Conservation (phyloP, 2,113 vertebrate species). For the Trogon melanurus region DNA sequence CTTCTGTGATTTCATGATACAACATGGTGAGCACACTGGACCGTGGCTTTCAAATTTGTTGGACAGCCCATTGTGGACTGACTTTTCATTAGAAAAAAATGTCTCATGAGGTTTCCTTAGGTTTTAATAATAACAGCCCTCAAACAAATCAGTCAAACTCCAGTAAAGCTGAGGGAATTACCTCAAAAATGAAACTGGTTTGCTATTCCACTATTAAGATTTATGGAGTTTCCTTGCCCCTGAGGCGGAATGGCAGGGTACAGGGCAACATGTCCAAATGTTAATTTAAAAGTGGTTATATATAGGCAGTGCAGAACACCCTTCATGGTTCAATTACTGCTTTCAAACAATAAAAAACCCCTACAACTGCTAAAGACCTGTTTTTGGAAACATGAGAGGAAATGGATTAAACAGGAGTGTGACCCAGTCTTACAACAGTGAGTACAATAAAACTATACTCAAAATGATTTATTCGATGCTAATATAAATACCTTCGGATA, state of each 20-base stretch:
- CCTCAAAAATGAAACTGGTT: neutral
- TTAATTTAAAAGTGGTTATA: neutral
- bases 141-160: neutral
- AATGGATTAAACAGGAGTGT: neutral
- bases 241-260: neutral
- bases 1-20: neutral
- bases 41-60: neutral
- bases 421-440: neutral
- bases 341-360: neutral
- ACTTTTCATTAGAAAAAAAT: neutral
- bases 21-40: neutral
- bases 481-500: conserved; percentile 27
- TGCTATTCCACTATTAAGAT: neutral
- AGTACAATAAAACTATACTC: neutral
- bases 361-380: neutral
- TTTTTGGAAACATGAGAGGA: neutral
- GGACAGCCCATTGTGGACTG: neutral
- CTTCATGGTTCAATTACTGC: neutral
- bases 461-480: conserved; percentile 31
- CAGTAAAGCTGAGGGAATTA: neutral
- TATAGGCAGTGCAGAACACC: neutral
- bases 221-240: neutral
- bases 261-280: neutral
- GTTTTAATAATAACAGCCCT: neutral
- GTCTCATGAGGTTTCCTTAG: neutral